These are phyloP conservation scores for Mirounga angustirostris DNA, from an alignment of 2,113 vertebrate species.

Conservation along the genomic window DNA sequence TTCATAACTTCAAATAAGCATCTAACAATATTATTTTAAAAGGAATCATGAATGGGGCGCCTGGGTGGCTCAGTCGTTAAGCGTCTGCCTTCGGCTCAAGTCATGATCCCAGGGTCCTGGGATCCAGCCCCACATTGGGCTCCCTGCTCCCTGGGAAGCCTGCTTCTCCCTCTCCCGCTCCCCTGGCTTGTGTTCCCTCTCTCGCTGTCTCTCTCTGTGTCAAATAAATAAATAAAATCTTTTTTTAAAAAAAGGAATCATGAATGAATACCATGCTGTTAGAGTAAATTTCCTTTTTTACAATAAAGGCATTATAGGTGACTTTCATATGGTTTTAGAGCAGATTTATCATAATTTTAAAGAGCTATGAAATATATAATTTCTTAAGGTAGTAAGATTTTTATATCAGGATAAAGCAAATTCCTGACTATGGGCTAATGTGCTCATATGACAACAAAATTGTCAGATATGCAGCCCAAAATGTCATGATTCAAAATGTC, in stretches of 20 bases:
- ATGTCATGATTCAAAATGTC: background rate
- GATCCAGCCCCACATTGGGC: too few relatives aligned
- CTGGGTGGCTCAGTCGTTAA: too few relatives aligned
- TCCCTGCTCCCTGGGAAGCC: too few relatives aligned
- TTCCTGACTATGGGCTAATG: background rate
- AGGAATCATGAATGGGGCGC: background rate
- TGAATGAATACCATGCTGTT: background rate
- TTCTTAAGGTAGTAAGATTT: constrained; percentile 39
- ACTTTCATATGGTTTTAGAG: background rate
- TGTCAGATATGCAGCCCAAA: background rate
- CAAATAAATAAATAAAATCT: too few relatives aligned
- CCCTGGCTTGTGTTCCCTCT: too few relatives aligned
- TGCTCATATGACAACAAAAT: background rate
- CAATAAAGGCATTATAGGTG: background rate
- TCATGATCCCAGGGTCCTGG: too few relatives aligned
- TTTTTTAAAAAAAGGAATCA: background rate
- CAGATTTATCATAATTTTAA: background rate
- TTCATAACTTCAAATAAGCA: background rate
- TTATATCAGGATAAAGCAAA: background rate
- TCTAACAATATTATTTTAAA: constrained; percentile 14
- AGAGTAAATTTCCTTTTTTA: background rate
- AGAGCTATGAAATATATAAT: background rate
- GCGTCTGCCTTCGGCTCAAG: too few relatives aligned
- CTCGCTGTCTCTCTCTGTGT: too few relatives aligned
- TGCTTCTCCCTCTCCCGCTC: too few relatives aligned